These are phyloP conservation scores for Sphenodon punctatus DNA, from an alignment of 2,797 vertebrate genomes.

Conservation along the genomic window DNA sequence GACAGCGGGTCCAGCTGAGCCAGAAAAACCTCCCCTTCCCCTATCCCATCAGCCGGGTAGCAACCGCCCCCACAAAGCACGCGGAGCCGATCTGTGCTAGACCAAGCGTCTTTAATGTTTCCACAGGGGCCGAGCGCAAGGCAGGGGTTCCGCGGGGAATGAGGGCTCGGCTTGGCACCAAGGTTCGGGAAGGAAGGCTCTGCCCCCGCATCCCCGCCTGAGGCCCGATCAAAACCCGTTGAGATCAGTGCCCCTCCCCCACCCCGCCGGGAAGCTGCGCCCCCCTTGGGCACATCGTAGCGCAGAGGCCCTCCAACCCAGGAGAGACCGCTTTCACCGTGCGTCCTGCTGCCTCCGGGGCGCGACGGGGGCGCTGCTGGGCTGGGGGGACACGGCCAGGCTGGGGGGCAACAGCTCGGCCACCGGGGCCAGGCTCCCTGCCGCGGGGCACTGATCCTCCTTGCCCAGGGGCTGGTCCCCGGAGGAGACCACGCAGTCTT, in stretches of 20 bases:
- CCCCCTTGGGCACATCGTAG: too few species aligned
- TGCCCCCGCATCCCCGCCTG: neutral
- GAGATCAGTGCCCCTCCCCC: too few species aligned
- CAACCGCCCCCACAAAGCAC: rapidly evolving
- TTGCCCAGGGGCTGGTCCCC: constrained; percentile 80
- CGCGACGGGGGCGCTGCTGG: constrained; percentile 35
- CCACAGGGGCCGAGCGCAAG: neutral
- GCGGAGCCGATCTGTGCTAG: neutral
- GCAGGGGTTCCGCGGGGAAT: neutral
- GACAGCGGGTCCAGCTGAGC: too few species aligned
- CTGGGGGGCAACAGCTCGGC: constrained; percentile 59
- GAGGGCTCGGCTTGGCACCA: neutral
- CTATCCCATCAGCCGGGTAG: too few species aligned
- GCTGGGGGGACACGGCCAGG: constrained; percentile 73
- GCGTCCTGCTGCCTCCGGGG: constrained; percentile 73
- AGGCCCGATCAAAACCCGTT: neutral
- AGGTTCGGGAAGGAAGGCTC: neutral
- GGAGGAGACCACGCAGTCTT: constrained; percentile 91
- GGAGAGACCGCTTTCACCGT: constrained; percentile 29
- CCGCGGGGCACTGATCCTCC: constrained; percentile 51
- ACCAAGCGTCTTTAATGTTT: neutral
- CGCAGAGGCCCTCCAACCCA: neutral
- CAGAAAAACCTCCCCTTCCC: too few species aligned
- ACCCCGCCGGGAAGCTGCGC: too few species aligned
- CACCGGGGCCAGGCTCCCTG: neutral